Evolutionary conservation across 1,140 invertebrate species (phyloP), one percentile per base, ranked within the genome.

Genomic region (Atta texana): DNA sequence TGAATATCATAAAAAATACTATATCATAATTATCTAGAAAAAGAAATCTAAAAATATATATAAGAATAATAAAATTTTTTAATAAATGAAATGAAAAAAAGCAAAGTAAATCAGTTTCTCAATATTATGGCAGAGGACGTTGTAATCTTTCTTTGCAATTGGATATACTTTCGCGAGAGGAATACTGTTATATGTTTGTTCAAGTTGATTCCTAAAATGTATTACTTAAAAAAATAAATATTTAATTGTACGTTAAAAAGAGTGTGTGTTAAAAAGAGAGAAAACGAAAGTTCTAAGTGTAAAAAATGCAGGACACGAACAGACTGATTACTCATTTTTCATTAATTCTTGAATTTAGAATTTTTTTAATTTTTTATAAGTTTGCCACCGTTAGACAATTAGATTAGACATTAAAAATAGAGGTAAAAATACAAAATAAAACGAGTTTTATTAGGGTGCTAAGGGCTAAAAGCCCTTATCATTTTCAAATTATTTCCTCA

Each of bases 401-500:
- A 21, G 7, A 21, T 12, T 24, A 24, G 24, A 21, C 8, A 4
- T 44, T 44, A 44, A 68, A 1, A 68, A n/a, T 39, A 12, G 0
- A 68, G 2, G 44, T 21, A 44, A 68, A 69, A 28, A 49, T 69
- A 24, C 7, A 49, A 12, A 12, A 49, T 24, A 49, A 49, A 24
- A 16, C 6, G 0, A 44, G 21, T 39, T 68, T 68, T 21, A 39
- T 69, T 10, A 24, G 3, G 1, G 4, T 10, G 4, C 16, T 14
- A n/a, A n/a, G n/a, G n/a, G 4, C 24, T 69, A 21, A 44, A 44
- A 44, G 3, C 39, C 0, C 2, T 49, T 7, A 5, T 51, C 49
- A 49, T 8, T 69, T 49, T 69, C 66, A 69, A 51, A 69, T 69
- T 24, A 69, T 24, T 68, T 44, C 18, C n/a, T 44, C 5, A 12